phyloP scores from a whole-genome alignment of 2,888 invertebrate species.

The Fragum whitleyi region DNA sequence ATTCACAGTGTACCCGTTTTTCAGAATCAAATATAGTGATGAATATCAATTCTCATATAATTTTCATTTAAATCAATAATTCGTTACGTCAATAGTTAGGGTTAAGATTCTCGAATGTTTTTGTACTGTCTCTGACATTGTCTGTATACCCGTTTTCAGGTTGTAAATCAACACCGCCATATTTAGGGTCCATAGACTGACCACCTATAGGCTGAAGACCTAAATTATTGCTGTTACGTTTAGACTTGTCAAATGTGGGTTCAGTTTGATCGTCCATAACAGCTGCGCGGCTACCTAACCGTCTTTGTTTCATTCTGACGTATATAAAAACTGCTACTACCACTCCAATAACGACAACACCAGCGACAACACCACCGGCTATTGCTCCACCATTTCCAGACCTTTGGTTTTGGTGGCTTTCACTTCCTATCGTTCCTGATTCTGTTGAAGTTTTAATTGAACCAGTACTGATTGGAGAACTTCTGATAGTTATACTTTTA shows the following conservation, averaged over 20 bases:
- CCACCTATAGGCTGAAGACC: constrained; percentile 1
- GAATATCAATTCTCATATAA: no score
- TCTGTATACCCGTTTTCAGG: constrained; percentile 15
- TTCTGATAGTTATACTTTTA: background rate
- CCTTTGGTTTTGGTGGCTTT: background rate
- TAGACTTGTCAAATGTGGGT: constrained; percentile 9
- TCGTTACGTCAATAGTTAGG: constrained; percentile 1
- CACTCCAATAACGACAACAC: background rate
- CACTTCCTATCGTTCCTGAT: background rate
- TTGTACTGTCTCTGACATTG: constrained; percentile 11
- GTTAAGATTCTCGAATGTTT: background rate
- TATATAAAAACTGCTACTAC: background rate
- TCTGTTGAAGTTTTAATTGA: background rate
- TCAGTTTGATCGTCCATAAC: constrained; percentile 18
- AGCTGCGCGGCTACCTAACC: background rate
- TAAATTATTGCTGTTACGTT: constrained; percentile 11
- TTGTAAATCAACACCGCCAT: background rate
- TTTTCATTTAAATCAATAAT: no score
- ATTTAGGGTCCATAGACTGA: constrained; percentile 12
- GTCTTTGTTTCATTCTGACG: background rate
- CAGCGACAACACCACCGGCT: background rate
- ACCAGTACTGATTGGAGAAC: background rate
- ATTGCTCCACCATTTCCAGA: background rate
- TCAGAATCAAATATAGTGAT: no score
- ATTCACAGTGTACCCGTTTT: no score